Conservation (phyloP, 2,113 vertebrate species). For the Xiphorhynchus elegans region DNA sequence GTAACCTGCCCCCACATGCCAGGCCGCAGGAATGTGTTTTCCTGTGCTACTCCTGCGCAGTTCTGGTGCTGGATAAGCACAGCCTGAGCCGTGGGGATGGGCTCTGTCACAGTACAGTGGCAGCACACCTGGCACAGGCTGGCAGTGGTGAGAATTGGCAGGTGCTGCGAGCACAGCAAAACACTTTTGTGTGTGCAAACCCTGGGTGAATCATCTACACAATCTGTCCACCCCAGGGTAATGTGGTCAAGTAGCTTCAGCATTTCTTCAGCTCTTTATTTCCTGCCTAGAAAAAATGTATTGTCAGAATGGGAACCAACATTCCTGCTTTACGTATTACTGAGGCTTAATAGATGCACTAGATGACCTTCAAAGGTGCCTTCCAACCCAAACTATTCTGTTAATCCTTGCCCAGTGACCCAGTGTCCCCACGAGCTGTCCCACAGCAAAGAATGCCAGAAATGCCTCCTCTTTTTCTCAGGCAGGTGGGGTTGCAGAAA, state of each 20-base stretch:
- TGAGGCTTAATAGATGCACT: background rate
- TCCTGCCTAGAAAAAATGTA: background rate
- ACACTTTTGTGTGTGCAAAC: rapidly evolving
- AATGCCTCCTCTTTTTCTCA: background rate
- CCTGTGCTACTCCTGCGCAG: background rate
- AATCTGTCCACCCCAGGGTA: rapidly evolving
- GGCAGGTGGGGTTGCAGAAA: background rate
- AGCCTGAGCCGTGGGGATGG: rapidly evolving
- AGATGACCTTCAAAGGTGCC: background rate
- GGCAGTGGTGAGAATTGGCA: background rate
- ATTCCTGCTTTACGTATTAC: background rate
- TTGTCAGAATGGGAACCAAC: background rate
- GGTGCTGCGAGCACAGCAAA: background rate
- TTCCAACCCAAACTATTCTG: background rate
- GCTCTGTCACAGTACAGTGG: background rate
- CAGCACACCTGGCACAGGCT: background rate
- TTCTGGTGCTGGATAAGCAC: background rate
- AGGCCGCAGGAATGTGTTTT: constrained; percentile 33
- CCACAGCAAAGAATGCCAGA: background rate
- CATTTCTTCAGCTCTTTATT: background rate
- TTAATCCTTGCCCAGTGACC: rapidly evolving
- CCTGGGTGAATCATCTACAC: background rate
- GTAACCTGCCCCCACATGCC: background rate
- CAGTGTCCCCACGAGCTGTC: background rate
- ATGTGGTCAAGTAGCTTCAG: background rate